Evolutionary conservation across 1,140 invertebrate genomes (phyloP).

Genomic region (Bacillus rossius): DNA sequence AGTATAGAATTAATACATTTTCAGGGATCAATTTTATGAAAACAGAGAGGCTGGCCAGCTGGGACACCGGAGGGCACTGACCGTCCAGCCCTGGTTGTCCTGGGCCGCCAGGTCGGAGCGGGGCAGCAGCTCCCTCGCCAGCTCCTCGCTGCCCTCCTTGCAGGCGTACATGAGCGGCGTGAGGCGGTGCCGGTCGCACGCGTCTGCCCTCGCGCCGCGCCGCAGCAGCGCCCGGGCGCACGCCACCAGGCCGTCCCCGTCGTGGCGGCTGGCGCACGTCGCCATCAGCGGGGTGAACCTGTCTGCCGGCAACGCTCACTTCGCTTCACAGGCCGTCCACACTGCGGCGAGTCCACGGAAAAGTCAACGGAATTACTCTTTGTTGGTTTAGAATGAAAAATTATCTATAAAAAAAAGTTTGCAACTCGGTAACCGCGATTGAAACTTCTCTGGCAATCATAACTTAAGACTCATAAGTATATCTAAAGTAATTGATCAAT

Average conservation of each 20-base stretch:
- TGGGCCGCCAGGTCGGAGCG: conserved; percentile 51
- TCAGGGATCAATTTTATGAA: too few relatives aligned
- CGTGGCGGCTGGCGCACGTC: conserved; percentile 39
- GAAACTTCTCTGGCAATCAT: too few relatives aligned
- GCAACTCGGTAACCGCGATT: too few relatives aligned
- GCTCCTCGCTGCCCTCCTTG: conserved; percentile 52
- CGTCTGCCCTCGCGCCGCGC: conserved; percentile 41
- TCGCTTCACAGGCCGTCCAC: neutral
- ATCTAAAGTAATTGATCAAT: too few relatives aligned
- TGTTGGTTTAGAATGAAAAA: neutral
- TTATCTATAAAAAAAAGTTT: too few relatives aligned
- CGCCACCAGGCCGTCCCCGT: conserved; percentile 34
- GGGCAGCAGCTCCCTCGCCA: conserved; percentile 47
- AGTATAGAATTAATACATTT: too few relatives aligned
- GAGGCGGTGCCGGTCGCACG: conserved; percentile 42
- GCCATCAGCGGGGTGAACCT: conserved; percentile 49
- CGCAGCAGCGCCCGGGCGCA: conserved; percentile 43
- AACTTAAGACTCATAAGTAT: too few relatives aligned
- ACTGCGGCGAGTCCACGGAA: neutral
- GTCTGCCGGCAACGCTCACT: conserved; percentile 32
- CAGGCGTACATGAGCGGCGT: conserved; percentile 61
- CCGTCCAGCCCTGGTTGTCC: conserved; percentile 35
- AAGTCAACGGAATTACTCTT: neutral
- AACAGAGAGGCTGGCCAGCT: too few relatives aligned
- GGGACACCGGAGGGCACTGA: too few relatives aligned